Evolutionary conservation across 2,797 vertebrate species (phyloP), one percentile per base, ranked within the genome.

Genomic region (Melanotaenia nigrans): DNA sequence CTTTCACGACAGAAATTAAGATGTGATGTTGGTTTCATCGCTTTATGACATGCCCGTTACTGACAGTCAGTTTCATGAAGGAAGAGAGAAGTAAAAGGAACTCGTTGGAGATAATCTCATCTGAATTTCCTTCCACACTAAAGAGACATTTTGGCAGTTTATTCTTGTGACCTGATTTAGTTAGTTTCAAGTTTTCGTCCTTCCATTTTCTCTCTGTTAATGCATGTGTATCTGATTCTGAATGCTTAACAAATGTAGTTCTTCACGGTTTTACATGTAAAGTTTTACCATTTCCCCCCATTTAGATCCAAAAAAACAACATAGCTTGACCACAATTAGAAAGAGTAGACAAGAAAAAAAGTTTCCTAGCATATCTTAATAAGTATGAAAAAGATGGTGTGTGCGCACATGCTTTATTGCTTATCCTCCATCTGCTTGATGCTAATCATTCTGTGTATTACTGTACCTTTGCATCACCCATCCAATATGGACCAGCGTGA

Each of bases 381-480:
- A n/a, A 62, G 14, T 18, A 22, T 45, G 36, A 32, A 53, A 62
- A 40, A 2, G 6, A 47, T 60, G 63, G 42, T 7, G 38, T 74
- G 28, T 3, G 55, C 40, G 35, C 58, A 58, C 56, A 30, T 67
- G 36, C 71, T 30, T 74, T 20, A 30, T 64, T 33, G 5, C 30
- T 81, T 70, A 77, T 68, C 55, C 56, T 47, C 80, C 69, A 76
- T 84, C 88, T 80, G 82, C 67, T 71, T 45, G 51, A 57, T 78
- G 76, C 64, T 83, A 71, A 87, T 83, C 75, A 79, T 79, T 81
- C 18, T 84, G 73, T 77, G 75, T 78, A 79, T 86, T 71, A 71
- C 65, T 73, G 54, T 76, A 85, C 83, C 67, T 83, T 74, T 79
- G 82, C 81, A 70, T 82, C 86, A 76, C 40, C 75, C 73, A 60